These are phyloP conservation scores for Cyanoderma ruficeps DNA, from an alignment of 2,113 vertebrate genomes.

Conservation along the genomic window DNA sequence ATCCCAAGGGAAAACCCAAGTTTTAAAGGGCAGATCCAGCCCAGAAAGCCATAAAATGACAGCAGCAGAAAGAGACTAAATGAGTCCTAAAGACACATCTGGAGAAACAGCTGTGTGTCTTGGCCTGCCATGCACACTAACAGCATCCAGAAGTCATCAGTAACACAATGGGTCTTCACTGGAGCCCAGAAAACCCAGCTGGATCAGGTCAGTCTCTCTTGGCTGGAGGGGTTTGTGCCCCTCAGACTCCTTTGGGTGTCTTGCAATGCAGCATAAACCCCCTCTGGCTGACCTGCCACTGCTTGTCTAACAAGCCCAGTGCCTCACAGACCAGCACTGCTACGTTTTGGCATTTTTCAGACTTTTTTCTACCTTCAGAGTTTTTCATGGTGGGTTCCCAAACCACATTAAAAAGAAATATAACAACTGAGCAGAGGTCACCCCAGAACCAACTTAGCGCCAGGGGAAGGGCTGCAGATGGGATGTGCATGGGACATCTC, in stretches of 20 bases:
- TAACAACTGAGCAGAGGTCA: not conserved
- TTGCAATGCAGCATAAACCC: not conserved
- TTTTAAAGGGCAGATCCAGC: not conserved
- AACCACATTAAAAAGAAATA: not conserved
- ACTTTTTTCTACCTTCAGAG: not conserved
- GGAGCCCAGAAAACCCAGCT: not conserved
- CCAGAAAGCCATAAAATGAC: not conserved
- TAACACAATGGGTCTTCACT: not conserved
- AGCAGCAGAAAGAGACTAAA: not conserved
- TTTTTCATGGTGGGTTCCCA: not conserved
- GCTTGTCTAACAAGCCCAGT: not conserved
- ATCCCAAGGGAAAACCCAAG: not conserved
- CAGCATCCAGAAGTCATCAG: not conserved
- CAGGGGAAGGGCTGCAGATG: accelerated
- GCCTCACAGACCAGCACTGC: not conserved
- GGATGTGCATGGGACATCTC: not conserved
- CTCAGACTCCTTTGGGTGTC: not conserved
- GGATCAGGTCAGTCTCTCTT: not conserved
- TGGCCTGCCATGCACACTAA: not conserved
- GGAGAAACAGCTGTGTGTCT: not conserved
- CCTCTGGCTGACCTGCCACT: not conserved
- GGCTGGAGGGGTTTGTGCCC: not conserved
- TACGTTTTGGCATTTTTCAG: not conserved
- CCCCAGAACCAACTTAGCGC: not conserved
- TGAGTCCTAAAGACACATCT: not conserved